A percentile compares a stretch with the other conserved stretches of the same genome.
Conservation (phyloP, 2,888 invertebrate genomes). For the Troides helena region DNA sequence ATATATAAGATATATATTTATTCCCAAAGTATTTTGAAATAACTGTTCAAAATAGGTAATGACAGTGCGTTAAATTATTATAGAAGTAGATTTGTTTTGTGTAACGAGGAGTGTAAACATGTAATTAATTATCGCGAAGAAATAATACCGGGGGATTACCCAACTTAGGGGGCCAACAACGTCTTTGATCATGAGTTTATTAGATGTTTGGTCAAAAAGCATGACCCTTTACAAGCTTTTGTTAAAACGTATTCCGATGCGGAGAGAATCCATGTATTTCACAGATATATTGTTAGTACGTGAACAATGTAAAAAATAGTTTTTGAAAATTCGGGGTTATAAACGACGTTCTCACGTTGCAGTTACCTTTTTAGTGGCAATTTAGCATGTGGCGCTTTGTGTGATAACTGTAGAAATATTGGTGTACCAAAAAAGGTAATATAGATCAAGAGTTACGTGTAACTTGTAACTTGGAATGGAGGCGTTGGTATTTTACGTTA, state of each 20-base stretch:
- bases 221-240: not conserved
- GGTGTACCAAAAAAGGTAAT: not conserved
- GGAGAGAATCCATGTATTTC: not conserved
- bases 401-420: slow-evolving; percentile 14
- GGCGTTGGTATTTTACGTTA: too few relatives aligned
- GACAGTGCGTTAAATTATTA: not conserved
- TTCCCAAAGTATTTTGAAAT: not conserved
- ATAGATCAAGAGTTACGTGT: not conserved
- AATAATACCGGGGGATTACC: not conserved
- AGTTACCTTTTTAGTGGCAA: slow-evolving; percentile 22
- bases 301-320: slow-evolving; percentile 13
- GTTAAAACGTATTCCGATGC: not conserved
- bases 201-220: too few relatives aligned
- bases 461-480: too few relatives aligned
- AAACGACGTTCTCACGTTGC: slow-evolving; percentile 14
- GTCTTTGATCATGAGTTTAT: not conserved
- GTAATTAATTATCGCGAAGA: not conserved
- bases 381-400: slow-evolving; percentile 5
- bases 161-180: not conserved
- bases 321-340: slow-evolving; percentile 15
- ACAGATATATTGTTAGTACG: slow-evolving; percentile 15
- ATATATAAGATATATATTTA: not conserved
- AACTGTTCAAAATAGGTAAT: not conserved
- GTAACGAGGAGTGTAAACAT: not conserved
- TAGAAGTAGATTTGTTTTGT: not conserved